A percentile compares a stretch with the other conserved stretches of the same genome.
Evolutionary conservation across 2,888 invertebrate genomes (phyloP).

Genomic region (Acronicta aceris): DNA sequence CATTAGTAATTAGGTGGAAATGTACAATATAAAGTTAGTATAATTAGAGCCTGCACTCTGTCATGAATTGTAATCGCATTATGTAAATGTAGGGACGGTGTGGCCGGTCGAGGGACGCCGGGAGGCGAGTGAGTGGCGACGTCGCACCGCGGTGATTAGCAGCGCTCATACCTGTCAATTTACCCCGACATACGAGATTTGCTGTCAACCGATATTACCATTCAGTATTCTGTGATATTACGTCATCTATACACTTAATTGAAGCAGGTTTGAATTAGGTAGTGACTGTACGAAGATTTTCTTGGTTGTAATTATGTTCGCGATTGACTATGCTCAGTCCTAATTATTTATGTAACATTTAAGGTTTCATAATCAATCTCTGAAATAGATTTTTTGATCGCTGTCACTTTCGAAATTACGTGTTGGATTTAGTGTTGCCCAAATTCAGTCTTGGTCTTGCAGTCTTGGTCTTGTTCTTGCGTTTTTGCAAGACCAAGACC

Average conservation of each 20-base stretch:
- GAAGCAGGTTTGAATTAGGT: conserved; percentile 6
- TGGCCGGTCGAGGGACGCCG: conserved; percentile 27
- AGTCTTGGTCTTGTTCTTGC: too few species aligned
- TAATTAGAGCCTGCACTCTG: conserved; percentile 62
- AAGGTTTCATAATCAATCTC: conserved; percentile 16
- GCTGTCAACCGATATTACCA: conserved; percentile 37
- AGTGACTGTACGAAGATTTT: neutral
- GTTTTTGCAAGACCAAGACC: too few species aligned
- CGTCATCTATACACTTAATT: conserved; percentile 39
- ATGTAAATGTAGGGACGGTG: conserved; percentile 63
- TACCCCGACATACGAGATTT: conserved; percentile 42
- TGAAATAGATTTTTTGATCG: conserved; percentile 16
- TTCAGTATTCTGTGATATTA: conserved; percentile 39
- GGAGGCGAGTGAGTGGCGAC: conserved; percentile 25
- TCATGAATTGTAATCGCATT: conserved; percentile 71
- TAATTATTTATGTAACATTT: neutral
- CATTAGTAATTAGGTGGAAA: conserved; percentile 43
- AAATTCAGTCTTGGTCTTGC: too few species aligned
- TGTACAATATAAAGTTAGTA: conserved; percentile 39
- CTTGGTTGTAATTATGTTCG: neutral
- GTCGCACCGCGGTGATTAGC: conserved; percentile 58
- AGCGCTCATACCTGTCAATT: conserved; percentile 60
- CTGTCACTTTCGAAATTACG: conserved; percentile 38
- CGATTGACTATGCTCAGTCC: neutral
- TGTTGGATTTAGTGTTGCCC: too few species aligned